Base-by-base conservation (phyloP, 2,888 invertebrate species). In the Ophion obscuratus region DNA sequence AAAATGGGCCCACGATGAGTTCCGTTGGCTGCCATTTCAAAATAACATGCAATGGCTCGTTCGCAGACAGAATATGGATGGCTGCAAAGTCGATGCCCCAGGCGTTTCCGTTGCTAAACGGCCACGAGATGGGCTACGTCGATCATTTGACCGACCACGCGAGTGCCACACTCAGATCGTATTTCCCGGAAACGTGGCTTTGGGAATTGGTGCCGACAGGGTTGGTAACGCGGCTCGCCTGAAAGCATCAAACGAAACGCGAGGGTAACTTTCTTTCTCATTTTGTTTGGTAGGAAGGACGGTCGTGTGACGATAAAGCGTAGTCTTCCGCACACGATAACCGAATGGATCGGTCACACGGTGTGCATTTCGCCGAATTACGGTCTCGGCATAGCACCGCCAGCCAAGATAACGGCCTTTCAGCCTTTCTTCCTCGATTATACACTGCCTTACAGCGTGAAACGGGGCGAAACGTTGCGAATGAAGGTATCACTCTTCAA, bases 341-440 rank as follows among this genome's bases (percentile, higher is more conserved):
- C 96, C 11, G 95, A 95, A 76, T 96, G 96, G 96, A 92, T 95
- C 14, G 96, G 95, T 5, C 95, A 95, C 79, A 94, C 95, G 3
- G 91, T 96, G 40, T 96, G 96, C 91, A 93, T 95, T 59, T 95
- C 95, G 85, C 93, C 94, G 86, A 88, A 92, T 89, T 89, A 92
- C 88, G 95, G 95, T 9, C 91, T 96, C n/a, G 95, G 95, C 1
- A 94, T 95, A 40, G 95, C 95, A 1, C 91, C 92, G 1, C 92
- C 95, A 1, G 92, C 94, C 1, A 92, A 94, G 53, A 91, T 95
- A 83, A 95, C 94, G 1, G 95, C 95, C 31, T 97, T 97, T 93
- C 96, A 97, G 82, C 96, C 97, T 7, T 97, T 97, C 93, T 97
- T 97, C 94, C 95, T 97, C 36, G 96, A 97, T 88, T 96, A 97